Evolutionary conservation across 2,113 vertebrate genomes (phyloP).

Genomic region (Pelecanoides urinatrix): DNA sequence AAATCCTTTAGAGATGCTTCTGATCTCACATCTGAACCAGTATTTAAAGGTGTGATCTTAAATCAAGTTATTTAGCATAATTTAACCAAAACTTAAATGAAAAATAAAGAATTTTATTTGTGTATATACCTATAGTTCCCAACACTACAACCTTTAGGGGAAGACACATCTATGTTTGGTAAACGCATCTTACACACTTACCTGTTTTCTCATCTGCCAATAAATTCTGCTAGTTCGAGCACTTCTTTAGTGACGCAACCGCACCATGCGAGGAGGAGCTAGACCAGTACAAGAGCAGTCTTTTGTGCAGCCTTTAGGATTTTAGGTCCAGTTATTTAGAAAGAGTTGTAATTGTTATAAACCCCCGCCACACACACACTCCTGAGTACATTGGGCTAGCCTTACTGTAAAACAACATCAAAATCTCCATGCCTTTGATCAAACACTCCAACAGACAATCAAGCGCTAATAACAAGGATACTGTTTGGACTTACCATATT

Average conservation of each 20-base stretch:
- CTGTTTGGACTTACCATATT: neutral
- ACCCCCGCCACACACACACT: neutral
- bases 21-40: neutral
- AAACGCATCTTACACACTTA: neutral
- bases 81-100: neutral
- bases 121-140: neutral
- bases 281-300: neutral
- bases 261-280: accelerated
- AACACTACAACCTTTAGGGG: neutral
- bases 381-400: neutral
- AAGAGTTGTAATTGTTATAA: neutral
- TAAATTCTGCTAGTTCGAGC: neutral
- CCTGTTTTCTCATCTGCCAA: neutral
- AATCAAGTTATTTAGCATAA: neutral
- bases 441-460: neutral
- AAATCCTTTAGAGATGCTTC: neutral
- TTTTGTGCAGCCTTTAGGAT: neutral
- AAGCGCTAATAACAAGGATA: neutral
- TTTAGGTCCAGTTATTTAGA: neutral
- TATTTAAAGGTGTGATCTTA: neutral
- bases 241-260: neutral
- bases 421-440: constrained; percentile 20
- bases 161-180: neutral
- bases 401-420: neutral
- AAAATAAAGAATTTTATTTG: neutral